phyloP scores from a whole-genome alignment of 2,113 vertebrate species.

The Megaceryle maxima region DNA sequence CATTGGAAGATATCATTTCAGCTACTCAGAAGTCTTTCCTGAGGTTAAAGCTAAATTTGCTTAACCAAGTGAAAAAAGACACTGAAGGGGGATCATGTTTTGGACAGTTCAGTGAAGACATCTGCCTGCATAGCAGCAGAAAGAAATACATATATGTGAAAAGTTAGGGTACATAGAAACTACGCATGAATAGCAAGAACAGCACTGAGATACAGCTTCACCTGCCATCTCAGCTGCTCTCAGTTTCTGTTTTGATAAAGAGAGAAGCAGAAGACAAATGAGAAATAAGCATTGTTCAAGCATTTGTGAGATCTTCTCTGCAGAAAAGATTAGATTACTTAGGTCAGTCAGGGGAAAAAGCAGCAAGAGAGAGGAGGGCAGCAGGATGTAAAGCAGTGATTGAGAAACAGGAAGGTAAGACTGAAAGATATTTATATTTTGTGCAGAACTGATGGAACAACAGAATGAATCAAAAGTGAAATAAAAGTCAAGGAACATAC shows the following conservation, averaged over 20 bases:
- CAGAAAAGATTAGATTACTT: neutral
- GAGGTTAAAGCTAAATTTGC: neutral
- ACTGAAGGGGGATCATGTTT: neutral
- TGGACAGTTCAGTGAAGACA: neutral
- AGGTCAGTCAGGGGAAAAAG: neutral
- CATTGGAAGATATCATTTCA: neutral
- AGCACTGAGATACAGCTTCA: neutral
- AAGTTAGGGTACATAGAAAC: neutral
- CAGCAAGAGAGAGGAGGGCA: neutral
- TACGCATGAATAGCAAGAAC: rapidly evolving
- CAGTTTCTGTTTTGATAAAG: neutral
- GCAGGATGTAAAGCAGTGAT: neutral
- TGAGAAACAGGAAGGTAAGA: neutral
- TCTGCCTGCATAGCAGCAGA: neutral
- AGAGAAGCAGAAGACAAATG: neutral
- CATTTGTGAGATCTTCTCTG: neutral
- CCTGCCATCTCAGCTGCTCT: neutral
- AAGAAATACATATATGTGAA: neutral
- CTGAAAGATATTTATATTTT: neutral
- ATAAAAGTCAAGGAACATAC: neutral
- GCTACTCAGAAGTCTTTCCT: neutral
- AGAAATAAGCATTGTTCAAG: neutral
- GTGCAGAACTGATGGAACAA: neutral
- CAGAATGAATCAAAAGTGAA: neutral
- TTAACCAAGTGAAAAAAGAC: neutral